Conservation (phyloP, 2,113 vertebrate species). For the Callithrix jacchus region DNA sequence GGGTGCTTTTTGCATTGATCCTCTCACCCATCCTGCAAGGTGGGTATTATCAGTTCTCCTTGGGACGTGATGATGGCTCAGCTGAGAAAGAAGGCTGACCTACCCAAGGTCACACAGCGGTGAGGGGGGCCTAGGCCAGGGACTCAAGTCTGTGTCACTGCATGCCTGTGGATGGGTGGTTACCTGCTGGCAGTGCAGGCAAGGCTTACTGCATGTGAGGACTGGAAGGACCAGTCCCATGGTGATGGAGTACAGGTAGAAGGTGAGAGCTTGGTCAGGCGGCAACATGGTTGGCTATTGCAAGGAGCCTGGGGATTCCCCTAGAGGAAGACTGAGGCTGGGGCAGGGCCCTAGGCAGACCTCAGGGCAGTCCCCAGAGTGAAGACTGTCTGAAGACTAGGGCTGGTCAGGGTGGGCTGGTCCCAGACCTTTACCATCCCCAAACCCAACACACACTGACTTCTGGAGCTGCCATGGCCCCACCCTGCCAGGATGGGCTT, state of each 20-base stretch:
- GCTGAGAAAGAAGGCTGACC: not conserved
- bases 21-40: too few relatives aligned
- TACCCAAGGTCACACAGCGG: not conserved
- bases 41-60: not conserved
- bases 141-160: not conserved
- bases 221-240: not conserved
- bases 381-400: not conserved
- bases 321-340: not conserved
- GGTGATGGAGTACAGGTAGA: not conserved
- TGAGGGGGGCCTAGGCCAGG: not conserved
- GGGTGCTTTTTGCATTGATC: not conserved
- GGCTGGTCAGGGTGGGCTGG: not conserved
- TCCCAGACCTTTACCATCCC: not conserved
- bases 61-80: not conserved
- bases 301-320: not conserved
- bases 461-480: not conserved
- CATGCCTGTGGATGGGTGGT: not conserved
- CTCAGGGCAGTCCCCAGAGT: not conserved
- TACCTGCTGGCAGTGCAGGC: not conserved
- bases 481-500: not conserved
- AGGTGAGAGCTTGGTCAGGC: not conserved
- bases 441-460: not conserved
- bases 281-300: not conserved
- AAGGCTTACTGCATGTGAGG: not conserved
- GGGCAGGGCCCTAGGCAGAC: not conserved